phyloP scores from a whole-genome alignment of 1,140 invertebrate species.

The Centruroides sculpturatus region DNA sequence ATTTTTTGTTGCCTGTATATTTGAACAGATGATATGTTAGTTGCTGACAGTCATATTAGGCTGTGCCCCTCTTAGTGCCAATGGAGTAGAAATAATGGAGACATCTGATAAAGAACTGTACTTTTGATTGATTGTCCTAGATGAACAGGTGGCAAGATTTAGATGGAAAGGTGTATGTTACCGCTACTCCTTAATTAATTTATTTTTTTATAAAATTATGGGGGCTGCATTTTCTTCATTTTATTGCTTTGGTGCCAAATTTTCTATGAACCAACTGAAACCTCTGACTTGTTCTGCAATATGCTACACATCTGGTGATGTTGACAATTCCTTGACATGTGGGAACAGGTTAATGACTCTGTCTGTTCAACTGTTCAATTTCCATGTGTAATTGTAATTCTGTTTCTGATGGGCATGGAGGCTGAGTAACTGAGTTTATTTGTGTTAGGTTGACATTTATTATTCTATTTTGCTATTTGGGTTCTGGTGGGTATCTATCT shows the following conservation, averaged over 20 bases:
- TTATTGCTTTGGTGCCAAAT: constrained; percentile 7
- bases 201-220: background rate
- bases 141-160: constrained; percentile 7
- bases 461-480: background rate
- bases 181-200: background rate
- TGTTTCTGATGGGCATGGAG: no score
- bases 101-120: constrained; percentile 1
- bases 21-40: constrained; percentile 4
- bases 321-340: no score
- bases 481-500: background rate
- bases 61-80: background rate
- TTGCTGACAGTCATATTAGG: constrained; percentile 1
- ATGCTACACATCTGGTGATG: no score
- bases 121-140: background rate
- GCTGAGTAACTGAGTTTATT: background rate
- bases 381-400: no score
- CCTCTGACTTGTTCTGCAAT: no score
- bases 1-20: background rate
- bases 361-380: no score
- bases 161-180: background rate
- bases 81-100: constrained; percentile 1
- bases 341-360: no score
- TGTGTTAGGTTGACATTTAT: background rate
- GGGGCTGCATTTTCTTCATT: constrained; percentile 1
- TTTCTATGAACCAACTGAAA: constrained; percentile 11